phyloP scores from a whole-genome alignment of 2,113 vertebrate species.

The rat (Rattus norvegicus) region GRCr8 NC_086031.1:43567001-43567500 shows the following conservation, averaged over 20 bases:
- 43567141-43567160: slow-evolving; percentile 56
- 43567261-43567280: slow-evolving; percentile 55
- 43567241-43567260: slow-evolving; percentile 28
- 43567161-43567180: slow-evolving; percentile 40
- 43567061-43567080: slow-evolving; percentile 63
- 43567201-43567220: slow-evolving; percentile 26
- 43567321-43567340: slow-evolving; percentile 74
- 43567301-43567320: slow-evolving; percentile 57
- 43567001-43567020: slow-evolving; percentile 55
- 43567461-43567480: not conserved
- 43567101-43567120: slow-evolving; percentile 63
- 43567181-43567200: slow-evolving; percentile 57
- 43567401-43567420: slow-evolving; percentile 10
- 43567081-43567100: slow-evolving; percentile 64
- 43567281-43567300: slow-evolving; percentile 71
- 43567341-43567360: slow-evolving; percentile 55
- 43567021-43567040: slow-evolving; percentile 71
- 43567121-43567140: slow-evolving; percentile 36
- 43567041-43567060: slow-evolving; percentile 10
- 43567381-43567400: slow-evolving; percentile 36
- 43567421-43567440: slow-evolving; percentile 61
- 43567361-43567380: slow-evolving; percentile 62
- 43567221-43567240: slow-evolving; percentile 57
- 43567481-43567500: slow-evolving; percentile 44
- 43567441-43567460: slow-evolving; percentile 30